Percentiles rank a stretch among this genome's conserved stretches.
phyloP scores from a whole-genome alignment of 1,140 invertebrate genomes.

The Nomia melanderi region DNA sequence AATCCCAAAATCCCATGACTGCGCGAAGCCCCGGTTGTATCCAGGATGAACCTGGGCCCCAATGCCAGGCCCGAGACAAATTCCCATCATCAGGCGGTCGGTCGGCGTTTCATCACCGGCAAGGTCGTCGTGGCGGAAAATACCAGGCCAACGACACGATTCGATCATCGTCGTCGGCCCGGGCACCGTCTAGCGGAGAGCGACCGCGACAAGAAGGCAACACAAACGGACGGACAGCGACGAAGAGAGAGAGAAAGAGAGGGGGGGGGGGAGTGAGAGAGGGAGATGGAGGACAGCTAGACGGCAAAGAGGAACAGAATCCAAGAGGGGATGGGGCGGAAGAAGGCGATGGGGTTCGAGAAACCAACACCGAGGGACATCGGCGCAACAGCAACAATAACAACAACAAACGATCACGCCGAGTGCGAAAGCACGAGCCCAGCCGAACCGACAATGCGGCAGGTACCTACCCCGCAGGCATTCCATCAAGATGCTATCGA shows the following conservation, averaged over 20 bases:
- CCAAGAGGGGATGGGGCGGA: no score
- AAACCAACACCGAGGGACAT: slow-evolving; percentile 23
- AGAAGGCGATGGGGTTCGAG: not conserved
- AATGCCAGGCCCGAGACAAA: not conserved
- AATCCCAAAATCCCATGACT: no score
- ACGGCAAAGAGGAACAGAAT: no score
- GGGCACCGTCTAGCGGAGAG: slow-evolving; percentile 34
- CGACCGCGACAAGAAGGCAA: slow-evolving; percentile 34
- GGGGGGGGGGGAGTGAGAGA: no score
- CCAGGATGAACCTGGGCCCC: not conserved
- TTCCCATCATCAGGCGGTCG: not conserved
- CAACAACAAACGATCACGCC: slow-evolving; percentile 51
- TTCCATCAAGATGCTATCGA: slow-evolving; percentile 79
- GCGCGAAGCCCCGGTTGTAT: no score
- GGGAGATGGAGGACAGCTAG: no score
- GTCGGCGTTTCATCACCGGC: slow-evolving; percentile 7
- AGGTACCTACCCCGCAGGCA: slow-evolving; percentile 76
- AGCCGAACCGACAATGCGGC: slow-evolving; percentile 73
- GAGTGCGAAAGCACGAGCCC: slow-evolving; percentile 63
- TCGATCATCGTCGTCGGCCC: slow-evolving; percentile 27
- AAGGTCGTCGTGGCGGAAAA: slow-evolving; percentile 36
- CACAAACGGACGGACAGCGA: not conserved
- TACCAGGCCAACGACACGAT: slow-evolving; percentile 43
- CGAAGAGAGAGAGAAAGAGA: no score
- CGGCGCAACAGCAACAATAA: slow-evolving; percentile 20